phyloP scores from a whole-genome alignment of 2,888 invertebrate species.

The Andrena bucephala region DNA sequence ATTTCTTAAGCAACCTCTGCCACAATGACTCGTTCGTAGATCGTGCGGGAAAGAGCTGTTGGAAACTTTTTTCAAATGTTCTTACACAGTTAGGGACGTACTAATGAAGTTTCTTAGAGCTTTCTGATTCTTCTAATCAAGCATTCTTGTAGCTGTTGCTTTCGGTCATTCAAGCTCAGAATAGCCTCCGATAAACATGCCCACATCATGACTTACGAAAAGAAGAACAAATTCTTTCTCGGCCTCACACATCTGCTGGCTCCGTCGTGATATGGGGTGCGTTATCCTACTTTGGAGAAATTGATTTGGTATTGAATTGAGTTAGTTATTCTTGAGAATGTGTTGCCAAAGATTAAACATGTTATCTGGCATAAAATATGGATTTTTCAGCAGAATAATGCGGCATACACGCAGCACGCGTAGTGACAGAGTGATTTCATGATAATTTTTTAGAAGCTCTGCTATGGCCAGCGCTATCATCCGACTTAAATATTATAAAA shows the following conservation, averaged over 20 bases:
- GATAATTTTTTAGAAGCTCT: neutral
- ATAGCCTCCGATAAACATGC: neutral
- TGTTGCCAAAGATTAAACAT: too few relatives aligned
- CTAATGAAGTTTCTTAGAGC: neutral
- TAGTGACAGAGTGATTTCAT: neutral
- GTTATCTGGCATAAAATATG: too few relatives aligned
- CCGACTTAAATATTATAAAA: too few relatives aligned
- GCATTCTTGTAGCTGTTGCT: too few relatives aligned
- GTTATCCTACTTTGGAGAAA: neutral
- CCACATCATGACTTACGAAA: neutral
- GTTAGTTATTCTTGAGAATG: neutral
- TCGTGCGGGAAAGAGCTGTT: neutral
- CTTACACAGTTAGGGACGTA: neutral
- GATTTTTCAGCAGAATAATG: too few relatives aligned
- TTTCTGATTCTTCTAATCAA: neutral
- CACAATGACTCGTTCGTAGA: constrained; percentile 5
- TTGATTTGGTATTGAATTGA: constrained; percentile 1
- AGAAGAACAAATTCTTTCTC: neutral
- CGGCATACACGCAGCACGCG: too few relatives aligned
- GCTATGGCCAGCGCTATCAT: neutral
- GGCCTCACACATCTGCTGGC: too few relatives aligned
- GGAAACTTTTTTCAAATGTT: neutral
- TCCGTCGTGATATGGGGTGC: neutral
- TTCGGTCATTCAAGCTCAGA: too few relatives aligned
- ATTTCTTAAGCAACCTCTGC: constrained; percentile 9